These are phyloP conservation scores for Sinocyclocheilus anophthalmus DNA, from an alignment of 2,113 vertebrate genomes.

Conservation along the genomic window DNA sequence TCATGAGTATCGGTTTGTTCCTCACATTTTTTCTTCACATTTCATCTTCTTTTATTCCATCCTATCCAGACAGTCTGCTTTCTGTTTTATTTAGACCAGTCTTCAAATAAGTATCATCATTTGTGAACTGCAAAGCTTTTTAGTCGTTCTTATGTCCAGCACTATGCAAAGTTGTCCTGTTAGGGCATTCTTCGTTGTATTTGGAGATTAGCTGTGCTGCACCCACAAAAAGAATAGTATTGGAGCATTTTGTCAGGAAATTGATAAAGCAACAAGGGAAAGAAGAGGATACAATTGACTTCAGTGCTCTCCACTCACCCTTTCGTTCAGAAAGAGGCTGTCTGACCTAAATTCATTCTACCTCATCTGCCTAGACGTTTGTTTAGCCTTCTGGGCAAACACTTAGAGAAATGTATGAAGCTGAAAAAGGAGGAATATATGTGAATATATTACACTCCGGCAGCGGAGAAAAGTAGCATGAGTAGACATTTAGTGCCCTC, in stretches of 20 bases:
- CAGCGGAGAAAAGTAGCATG: slow-evolving; percentile 55
- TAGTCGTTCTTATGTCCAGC: not conserved
- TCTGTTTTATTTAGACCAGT: not conserved
- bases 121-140: not conserved
- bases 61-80: not conserved
- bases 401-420: slow-evolving; percentile 79
- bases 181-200: not conserved
- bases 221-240: not conserved
- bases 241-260: slow-evolving; percentile 57
- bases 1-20: not conserved
- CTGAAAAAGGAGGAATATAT: slow-evolving; percentile 65
- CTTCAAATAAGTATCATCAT: not conserved
- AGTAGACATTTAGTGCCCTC: slow-evolving; percentile 76
- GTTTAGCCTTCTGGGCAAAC: slow-evolving; percentile 83
- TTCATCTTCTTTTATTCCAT: not conserved
- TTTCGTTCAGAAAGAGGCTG: slow-evolving; percentile 70
- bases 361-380: slow-evolving; percentile 81
- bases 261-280: slow-evolving; percentile 38
- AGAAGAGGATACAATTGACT: slow-evolving; percentile 66
- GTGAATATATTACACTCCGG: slow-evolving; percentile 71
- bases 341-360: slow-evolving; percentile 80
- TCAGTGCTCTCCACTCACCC: slow-evolving; percentile 64
- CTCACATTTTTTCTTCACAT: not conserved
- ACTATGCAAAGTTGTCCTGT: not conserved
- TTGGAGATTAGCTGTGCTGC: not conserved